A percentile compares a stretch with the other conserved stretches of the same genome.
Conservation (phyloP, 2,888 invertebrate genomes). For the Pachymerium ferrugineum region DNA sequence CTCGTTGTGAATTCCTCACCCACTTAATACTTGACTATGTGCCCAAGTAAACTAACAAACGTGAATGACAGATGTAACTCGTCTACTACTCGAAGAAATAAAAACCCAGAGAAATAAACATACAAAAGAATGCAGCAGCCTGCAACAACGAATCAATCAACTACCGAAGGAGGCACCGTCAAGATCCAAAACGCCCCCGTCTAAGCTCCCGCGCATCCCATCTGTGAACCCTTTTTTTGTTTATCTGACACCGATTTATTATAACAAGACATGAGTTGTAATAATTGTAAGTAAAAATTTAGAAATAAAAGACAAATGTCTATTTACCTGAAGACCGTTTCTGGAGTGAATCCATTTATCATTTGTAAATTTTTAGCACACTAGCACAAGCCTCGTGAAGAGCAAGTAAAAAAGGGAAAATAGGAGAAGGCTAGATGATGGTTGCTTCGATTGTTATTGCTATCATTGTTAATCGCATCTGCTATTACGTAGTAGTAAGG, state of each 20-base stretch:
- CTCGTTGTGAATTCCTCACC: background rate
- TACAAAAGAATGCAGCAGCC: background rate
- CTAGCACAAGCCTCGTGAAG: background rate
- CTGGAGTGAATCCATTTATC: no score
- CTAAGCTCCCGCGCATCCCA: background rate
- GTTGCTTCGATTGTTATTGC: background rate
- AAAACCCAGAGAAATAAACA: background rate
- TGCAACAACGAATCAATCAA: constrained; percentile 9
- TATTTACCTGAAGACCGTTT: background rate
- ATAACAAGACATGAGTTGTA: no score
- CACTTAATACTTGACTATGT: background rate
- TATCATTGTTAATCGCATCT: background rate
- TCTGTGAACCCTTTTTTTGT: no score
- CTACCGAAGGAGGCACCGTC: background rate
- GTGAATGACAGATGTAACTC: background rate
- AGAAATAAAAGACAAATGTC: no score
- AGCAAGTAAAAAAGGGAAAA: background rate
- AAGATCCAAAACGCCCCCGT: background rate
- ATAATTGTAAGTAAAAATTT: no score
- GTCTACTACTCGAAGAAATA: background rate
- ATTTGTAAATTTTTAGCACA: background rate
- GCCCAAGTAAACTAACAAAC: no score
- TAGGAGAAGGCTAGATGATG: background rate
- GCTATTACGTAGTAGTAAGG: background rate
- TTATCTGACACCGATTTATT: background rate